phyloP scores from a whole-genome alignment of 2,888 invertebrate genomes.

The Ellobium chinense region DNA sequence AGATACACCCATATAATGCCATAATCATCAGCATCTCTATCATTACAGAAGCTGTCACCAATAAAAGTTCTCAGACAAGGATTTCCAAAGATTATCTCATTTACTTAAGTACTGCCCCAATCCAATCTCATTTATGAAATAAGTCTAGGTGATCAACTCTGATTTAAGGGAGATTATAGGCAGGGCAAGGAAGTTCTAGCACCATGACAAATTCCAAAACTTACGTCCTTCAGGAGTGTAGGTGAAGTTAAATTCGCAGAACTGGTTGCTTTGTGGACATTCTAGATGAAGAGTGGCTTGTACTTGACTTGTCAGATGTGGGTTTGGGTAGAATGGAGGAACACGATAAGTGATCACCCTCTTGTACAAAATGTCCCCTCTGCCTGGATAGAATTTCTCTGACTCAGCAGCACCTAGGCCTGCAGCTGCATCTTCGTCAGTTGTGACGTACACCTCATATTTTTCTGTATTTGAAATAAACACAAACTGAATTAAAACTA shows the following conservation, averaged over 20 bases:
- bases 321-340: conserved; percentile 37
- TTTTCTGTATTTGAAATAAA: conserved; percentile 44
- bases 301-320: conserved; percentile 15
- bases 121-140: too few species aligned
- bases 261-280: conserved; percentile 48
- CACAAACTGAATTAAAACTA: too few species aligned
- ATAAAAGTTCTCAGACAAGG: too few species aligned
- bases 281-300: conserved; percentile 37
- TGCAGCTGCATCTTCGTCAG: background rate
- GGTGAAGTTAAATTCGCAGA: conserved; percentile 10
- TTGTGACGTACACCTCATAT: conserved; percentile 41
- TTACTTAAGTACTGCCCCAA: too few species aligned
- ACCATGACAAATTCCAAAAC: too few species aligned
- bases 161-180: too few species aligned
- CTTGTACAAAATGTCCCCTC: conserved; percentile 46
- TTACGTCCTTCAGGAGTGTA: conserved; percentile 34
- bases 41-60: too few species aligned
- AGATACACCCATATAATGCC: too few species aligned
- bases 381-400: conserved; percentile 27
- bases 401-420: conserved; percentile 30
- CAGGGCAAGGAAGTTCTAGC: too few species aligned
- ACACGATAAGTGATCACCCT: conserved; percentile 50
- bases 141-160: too few species aligned
- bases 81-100: too few species aligned
- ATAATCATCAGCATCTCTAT: too few species aligned